Percentiles rank a stretch among this genome's conserved stretches.
These are phyloP conservation scores for Chitala chitala DNA, from an alignment of 2,113 vertebrate genomes.

Conservation along the genomic window DNA sequence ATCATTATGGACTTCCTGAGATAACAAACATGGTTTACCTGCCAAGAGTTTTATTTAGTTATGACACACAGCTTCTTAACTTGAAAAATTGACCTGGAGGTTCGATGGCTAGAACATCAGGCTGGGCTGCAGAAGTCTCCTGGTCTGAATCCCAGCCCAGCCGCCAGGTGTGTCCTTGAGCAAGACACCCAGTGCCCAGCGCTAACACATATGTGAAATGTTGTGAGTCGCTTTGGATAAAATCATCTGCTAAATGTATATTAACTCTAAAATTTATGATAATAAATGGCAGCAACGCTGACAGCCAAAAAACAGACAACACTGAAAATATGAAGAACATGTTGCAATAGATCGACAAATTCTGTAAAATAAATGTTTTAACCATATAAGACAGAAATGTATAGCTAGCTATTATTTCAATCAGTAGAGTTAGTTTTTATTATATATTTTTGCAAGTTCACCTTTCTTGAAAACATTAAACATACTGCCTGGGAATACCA, in stretches of 20 bases:
- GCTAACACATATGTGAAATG: no score
- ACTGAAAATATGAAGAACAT: neutral
- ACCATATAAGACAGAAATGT: neutral
- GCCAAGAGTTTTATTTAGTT: conserved; percentile 29
- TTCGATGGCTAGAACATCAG: no score
- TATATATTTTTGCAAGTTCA: neutral
- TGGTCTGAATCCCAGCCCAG: no score
- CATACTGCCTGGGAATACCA: no score
- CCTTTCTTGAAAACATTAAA: no score
- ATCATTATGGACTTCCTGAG: conserved; percentile 26
- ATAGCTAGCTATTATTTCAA: neutral
- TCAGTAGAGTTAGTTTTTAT: neutral
- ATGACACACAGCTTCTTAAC: conserved; percentile 1
- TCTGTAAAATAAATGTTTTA: neutral
- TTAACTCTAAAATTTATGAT: conserved; percentile 30
- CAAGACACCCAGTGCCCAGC: no score
- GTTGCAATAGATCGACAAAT: neutral
- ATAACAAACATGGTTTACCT: conserved; percentile 12
- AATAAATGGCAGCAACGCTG: conserved; percentile 2
- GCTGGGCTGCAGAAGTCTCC: no score
- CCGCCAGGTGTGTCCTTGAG: no score
- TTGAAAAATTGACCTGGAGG: no score
- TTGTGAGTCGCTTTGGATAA: no score
- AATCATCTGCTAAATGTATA: no score
- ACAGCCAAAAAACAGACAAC: conserved; percentile 27